Evolutionary conservation across 2,888 invertebrate species (phyloP).

Genomic region (Tenthredo distinguenda): DNA sequence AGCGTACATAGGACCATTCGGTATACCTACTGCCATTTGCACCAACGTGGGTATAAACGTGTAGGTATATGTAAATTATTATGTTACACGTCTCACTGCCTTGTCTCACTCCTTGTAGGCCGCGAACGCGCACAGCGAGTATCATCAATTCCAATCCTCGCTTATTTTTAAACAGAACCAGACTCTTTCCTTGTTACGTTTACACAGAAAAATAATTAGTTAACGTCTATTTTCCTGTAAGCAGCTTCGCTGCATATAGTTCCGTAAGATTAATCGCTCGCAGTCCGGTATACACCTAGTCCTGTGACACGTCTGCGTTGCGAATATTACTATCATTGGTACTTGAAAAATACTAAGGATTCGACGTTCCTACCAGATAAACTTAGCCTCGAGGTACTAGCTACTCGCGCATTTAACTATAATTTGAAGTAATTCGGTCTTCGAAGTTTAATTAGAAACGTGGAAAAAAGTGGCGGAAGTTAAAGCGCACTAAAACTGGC

Average conservation of each 20-base stretch:
- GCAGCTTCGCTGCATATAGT: constrained; percentile 32
- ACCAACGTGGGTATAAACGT: background rate
- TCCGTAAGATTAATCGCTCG: constrained; percentile 1
- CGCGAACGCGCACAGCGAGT: background rate
- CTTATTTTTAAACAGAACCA: constrained; percentile 22
- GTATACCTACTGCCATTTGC: background rate
- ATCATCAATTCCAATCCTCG: constrained; percentile 30
- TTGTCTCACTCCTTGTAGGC: background rate
- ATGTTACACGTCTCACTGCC: background rate
- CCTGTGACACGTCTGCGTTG: background rate
- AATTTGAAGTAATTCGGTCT: constrained; percentile 4
- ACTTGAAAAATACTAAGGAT: background rate
- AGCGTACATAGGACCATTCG: background rate
- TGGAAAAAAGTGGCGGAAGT: background rate
- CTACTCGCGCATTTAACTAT: background rate
- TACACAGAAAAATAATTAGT: constrained; percentile 28
- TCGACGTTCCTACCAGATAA: background rate
- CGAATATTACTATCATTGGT: constrained; percentile 1
- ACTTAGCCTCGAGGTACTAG: background rate
- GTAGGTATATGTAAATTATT: background rate
- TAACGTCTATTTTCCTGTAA: constrained; percentile 32
- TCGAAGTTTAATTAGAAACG: constrained; percentile 1
- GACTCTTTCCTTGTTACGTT: constrained; percentile 5
- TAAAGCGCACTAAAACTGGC: constrained; percentile 3
- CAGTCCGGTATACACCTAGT: background rate